Base-by-base conservation (phyloP, 1,140 invertebrate species). In the Drosophila grimshawi region DNA sequence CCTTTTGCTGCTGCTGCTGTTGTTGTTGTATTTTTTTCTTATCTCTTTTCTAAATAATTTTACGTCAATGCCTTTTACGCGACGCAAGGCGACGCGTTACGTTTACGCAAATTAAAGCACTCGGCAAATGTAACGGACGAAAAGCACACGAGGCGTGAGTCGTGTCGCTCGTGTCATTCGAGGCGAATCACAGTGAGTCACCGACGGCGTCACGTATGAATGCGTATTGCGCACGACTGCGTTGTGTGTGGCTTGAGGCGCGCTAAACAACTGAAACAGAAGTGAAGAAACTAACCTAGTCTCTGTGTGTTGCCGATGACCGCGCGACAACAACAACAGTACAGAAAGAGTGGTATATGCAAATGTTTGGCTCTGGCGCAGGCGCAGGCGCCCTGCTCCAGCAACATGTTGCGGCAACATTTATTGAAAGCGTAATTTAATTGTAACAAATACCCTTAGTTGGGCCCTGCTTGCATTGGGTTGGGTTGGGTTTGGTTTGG, bases 341-440 rank as follows among this genome's bases (percentile, higher is more conserved):
- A 52, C 6, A 55, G 37, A 57, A 59, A 81, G 57, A 72, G 43
- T 43, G 37, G 30, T 43, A 45, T 73, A 82, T 82, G 83, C 82
- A 88, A 88, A 88, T 86, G 56, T 55, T 65, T 41, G n/a, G 35
- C 59, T 41, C 49, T 27, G 7, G 63, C 83, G 85, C 76, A 79
- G 33, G 73, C 83, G 83, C 83, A 64, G 7, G 7, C 37, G 4
- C 32, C n/a, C 33, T 19, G 19, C 2, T 10, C 1, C 52, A 27
- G 68, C 83, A 88, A 88, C 82, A 86, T 86, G 82, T 86, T 86
- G 83, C 82, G 0, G 85, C 76, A 86, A 89, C 83, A 86, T 88
- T 83, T 74, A 88, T 86, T 83, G 80, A 67, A 88, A 71, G 43
- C 60, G 49, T 80, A 88, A 83, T 86, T 83, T 75, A 86, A 83